A percentile compares a stretch with the other conserved stretches of the same genome.
Evolutionary conservation across 2,888 invertebrate species (phyloP).

Genomic region (Liopterus haemorrhoidalis): DNA sequence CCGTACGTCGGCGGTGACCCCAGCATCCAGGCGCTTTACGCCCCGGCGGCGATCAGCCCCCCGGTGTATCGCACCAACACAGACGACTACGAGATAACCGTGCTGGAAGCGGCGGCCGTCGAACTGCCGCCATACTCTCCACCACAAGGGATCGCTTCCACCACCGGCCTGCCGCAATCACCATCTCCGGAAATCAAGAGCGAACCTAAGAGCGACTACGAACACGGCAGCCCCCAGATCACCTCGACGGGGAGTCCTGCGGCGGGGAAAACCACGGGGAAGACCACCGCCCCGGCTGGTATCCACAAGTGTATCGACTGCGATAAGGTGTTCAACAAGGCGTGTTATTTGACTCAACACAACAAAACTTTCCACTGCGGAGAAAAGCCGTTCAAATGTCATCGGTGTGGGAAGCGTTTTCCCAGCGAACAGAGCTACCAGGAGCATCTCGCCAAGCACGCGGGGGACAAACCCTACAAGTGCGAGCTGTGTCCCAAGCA

Average conservation of each 20-base stretch:
- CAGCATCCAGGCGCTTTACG: slow-evolving; percentile 25
- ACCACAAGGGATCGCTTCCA: slow-evolving; percentile 12
- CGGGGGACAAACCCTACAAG: slow-evolving; percentile 79
- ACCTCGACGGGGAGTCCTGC: slow-evolving; percentile 36
- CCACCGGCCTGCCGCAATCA: background rate
- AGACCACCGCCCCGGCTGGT: slow-evolving; percentile 29
- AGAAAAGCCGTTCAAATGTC: slow-evolving; percentile 79
- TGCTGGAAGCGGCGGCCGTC: slow-evolving; percentile 43
- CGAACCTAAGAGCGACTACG: slow-evolving; percentile 41
- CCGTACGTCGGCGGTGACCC: slow-evolving; percentile 1
- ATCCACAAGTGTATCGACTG: slow-evolving; percentile 72
- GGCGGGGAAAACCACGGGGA: slow-evolving; percentile 11
- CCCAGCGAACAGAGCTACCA: slow-evolving; percentile 63
- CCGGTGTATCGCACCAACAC: slow-evolving; percentile 25
- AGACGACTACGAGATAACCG: slow-evolving; percentile 35
- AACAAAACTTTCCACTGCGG: slow-evolving; percentile 85
- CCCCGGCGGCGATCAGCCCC: slow-evolving; percentile 20
- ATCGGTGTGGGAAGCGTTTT: slow-evolving; percentile 80
- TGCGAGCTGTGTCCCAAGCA: slow-evolving; percentile 80
- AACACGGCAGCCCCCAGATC: slow-evolving; percentile 40
- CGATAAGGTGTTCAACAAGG: slow-evolving; percentile 76
- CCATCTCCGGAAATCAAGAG: slow-evolving; percentile 39
- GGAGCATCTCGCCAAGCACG: slow-evolving; percentile 71
- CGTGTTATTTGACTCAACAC: slow-evolving; percentile 85
- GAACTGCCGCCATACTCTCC: slow-evolving; percentile 14